These are phyloP conservation scores for Paraplagusia blochii DNA, from an alignment of 2,113 vertebrate genomes.

Conservation along the genomic window DNA sequence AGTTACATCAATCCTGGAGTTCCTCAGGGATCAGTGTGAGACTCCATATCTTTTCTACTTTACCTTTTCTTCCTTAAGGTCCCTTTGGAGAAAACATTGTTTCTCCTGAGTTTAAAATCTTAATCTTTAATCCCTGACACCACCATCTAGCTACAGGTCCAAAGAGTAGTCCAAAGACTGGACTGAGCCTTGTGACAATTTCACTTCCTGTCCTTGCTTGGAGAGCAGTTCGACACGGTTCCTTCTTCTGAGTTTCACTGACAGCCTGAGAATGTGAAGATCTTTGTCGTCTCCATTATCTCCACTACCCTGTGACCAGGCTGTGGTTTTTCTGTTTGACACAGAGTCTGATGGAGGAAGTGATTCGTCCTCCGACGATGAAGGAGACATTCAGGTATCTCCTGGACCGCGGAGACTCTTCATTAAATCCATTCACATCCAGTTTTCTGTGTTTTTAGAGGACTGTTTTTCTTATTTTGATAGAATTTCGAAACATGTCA, in stretches of 20 bases:
- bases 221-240: background rate
- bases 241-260: slow-evolving; percentile 11
- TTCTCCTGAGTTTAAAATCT: too few species aligned
- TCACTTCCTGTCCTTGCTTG: slow-evolving; percentile 34
- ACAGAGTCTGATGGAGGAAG: slow-evolving; percentile 62
- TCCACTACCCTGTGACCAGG: background rate
- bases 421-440: too few species aligned
- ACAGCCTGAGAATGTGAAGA: slow-evolving; percentile 22
- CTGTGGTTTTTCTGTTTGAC: slow-evolving; percentile 3
- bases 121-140: too few species aligned
- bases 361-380: slow-evolving; percentile 61
- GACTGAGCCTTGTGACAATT: slow-evolving; percentile 6
- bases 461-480: too few species aligned
- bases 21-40: too few species aligned
- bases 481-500: too few species aligned
- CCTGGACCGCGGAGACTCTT: background rate
- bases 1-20: background rate
- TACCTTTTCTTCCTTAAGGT: too few species aligned
- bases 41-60: too few species aligned
- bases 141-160: too few species aligned
- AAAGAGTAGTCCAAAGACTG: too few species aligned
- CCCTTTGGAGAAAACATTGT: too few species aligned
- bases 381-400: slow-evolving; percentile 68
- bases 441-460: too few species aligned
- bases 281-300: background rate